A percentile compares a stretch with the other conserved stretches of the same genome.
Evolutionary conservation across 2,113 vertebrate genomes (phyloP).

Genomic region (Ovis aries): ARS-UI_Ramb_v3.0 NC_056065.1:1810001-1810500

Average conservation of each 20-base stretch:
- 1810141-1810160: not conserved
- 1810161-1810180: not conserved
- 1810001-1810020: too few species aligned
- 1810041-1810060: not conserved
- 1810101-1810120: not conserved
- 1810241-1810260: not conserved
- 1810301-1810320: not conserved
- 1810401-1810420: not conserved
- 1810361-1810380: not conserved
- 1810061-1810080: not conserved
- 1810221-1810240: not conserved
- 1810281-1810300: not conserved
- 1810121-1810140: not conserved
- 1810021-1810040: not conserved
- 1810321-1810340: not conserved
- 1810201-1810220: rapidly evolving
- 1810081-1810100: not conserved
- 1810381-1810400: rapidly evolving
- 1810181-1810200: not conserved
- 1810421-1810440: not conserved
- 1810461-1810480: not conserved
- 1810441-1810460: not conserved
- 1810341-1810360: slow-evolving; percentile 51
- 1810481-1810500: slow-evolving; percentile 8
- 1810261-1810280: not conserved